Evolutionary conservation across 2,888 invertebrate genomes (phyloP).

Genomic region (Belgica antarctica): DNA sequence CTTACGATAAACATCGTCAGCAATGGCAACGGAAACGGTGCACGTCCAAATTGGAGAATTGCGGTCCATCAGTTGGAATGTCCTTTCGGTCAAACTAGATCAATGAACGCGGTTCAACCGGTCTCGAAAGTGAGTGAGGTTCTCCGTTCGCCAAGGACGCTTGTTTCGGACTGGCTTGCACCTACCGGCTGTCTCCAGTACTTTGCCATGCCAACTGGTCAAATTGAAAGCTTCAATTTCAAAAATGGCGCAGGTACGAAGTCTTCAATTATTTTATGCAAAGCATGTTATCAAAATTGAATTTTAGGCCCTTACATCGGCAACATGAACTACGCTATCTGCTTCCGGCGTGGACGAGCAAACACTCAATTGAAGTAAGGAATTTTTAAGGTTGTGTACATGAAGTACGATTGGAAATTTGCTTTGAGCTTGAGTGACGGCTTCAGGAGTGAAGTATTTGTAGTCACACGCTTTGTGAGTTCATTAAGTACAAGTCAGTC

Average conservation of each 20-base stretch:
- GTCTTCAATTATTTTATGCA: background rate
- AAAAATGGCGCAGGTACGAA: conserved; percentile 54
- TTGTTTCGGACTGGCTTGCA: conserved; percentile 51
- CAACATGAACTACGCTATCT: conserved; percentile 62
- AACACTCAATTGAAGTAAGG: conserved; percentile 59
- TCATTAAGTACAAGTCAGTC: no score
- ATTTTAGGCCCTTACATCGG: conserved; percentile 58
- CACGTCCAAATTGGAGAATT: conserved; percentile 61
- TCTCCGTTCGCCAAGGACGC: background rate
- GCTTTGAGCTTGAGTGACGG: no score
- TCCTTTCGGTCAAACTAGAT: conserved; percentile 47
- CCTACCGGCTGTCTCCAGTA: conserved; percentile 68
- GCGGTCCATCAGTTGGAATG: conserved; percentile 64
- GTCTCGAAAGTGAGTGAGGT: conserved; percentile 46
- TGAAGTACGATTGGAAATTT: background rate
- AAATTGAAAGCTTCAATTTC: conserved; percentile 64
- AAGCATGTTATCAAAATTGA: background rate
- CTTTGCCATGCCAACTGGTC: conserved; percentile 60
- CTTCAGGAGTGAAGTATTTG: no score
- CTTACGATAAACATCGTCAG: conserved; percentile 56
- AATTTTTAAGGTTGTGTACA: background rate
- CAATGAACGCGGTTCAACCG: background rate
- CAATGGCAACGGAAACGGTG: conserved; percentile 57
- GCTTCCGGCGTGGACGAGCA: conserved; percentile 60
- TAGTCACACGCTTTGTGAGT: no score